Evolutionary conservation across 2,797 vertebrate genomes (phyloP).

Genomic region (Sebastes wilsoni): DNA sequence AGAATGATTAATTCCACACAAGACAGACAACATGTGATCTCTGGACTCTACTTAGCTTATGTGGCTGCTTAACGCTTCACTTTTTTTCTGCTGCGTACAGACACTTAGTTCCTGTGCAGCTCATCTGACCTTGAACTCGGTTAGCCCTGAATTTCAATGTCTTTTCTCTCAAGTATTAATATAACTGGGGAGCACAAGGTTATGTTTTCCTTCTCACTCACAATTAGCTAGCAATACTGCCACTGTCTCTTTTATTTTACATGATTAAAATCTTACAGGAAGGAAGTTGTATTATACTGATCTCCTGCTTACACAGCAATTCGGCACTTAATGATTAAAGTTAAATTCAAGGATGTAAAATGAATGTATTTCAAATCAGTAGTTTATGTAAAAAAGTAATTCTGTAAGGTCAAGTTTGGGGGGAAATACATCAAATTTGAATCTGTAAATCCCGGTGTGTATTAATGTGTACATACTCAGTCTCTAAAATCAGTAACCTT

Average conservation of each 20-base stretch:
- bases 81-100: slow-evolving; percentile 70
- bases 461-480: not conserved
- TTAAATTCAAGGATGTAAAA: not conserved
- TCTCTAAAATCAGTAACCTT: slow-evolving; percentile 36
- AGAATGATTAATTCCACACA: slow-evolving; percentile 70
- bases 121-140: slow-evolving; percentile 55
- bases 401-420: not conserved
- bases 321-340: not conserved
- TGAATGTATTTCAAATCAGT: not conserved
- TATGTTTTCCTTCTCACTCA: not conserved
- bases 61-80: slow-evolving; percentile 71
- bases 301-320: not conserved
- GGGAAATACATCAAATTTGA: not conserved
- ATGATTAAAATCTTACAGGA: not conserved
- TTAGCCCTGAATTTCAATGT: not conserved
- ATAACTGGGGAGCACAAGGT: not conserved
- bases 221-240: not conserved
- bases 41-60: slow-evolving; percentile 62
- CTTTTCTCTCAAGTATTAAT: not conserved
- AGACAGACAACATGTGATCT: slow-evolving; percentile 77
- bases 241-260: not conserved
- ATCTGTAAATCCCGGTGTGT: not conserved
- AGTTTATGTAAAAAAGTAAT: not conserved
- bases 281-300: not conserved
- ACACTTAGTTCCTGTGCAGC: slow-evolving; percentile 53